Conservation (phyloP, 2,113 vertebrate species). For the Cavia porcellus region DNA sequence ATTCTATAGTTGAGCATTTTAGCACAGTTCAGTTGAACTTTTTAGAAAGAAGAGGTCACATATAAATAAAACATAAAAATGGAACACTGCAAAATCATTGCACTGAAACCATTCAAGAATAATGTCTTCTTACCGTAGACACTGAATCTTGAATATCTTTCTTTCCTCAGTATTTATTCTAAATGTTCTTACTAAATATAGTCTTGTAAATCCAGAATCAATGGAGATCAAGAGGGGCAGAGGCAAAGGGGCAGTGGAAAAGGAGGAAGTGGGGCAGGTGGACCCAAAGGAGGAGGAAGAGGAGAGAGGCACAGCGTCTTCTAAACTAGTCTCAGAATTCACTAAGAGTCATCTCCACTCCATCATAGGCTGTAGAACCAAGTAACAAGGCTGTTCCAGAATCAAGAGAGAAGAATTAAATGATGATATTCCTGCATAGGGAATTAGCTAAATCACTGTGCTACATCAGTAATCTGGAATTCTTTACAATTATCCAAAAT, state of each 20-base stretch:
- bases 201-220: background rate
- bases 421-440: background rate
- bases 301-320: background rate
- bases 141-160: background rate
- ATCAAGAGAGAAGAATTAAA: background rate
- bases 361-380: background rate
- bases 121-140: background rate
- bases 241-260: background rate
- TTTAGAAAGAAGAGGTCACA: background rate
- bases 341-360: background rate
- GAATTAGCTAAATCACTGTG: background rate
- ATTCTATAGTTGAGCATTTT: background rate
- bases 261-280: background rate
- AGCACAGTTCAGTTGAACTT: background rate
- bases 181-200: slow-evolving; percentile 16
- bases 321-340: background rate
- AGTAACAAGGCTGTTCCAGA: background rate
- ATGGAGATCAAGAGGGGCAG: background rate
- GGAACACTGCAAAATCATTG: background rate
- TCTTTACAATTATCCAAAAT: background rate
- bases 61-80: background rate
- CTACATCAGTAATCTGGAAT: background rate
- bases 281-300: background rate
- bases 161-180: background rate
- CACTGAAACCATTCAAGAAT: background rate